A percentile compares a stretch with the other conserved stretches of the same genome.
Conservation (phyloP, 2,113 vertebrate species). For the Takifugu bimaculatus region DNA sequence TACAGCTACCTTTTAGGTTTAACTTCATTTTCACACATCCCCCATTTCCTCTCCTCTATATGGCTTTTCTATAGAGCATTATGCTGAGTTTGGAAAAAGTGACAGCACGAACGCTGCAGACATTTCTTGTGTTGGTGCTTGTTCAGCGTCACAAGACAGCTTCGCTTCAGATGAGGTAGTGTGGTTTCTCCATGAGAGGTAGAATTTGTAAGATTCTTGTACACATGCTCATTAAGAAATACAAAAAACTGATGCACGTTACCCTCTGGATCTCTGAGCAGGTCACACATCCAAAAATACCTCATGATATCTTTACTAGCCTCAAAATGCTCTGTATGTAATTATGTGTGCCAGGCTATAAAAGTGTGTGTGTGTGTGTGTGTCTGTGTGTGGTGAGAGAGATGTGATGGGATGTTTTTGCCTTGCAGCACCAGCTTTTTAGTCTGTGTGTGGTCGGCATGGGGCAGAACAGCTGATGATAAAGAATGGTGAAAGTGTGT, state of each 20-base stretch:
- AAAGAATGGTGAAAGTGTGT: conserved; percentile 25
- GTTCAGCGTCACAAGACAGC: conserved; percentile 46
- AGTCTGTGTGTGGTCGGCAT: conserved; percentile 52
- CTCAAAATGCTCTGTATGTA: conserved; percentile 14
- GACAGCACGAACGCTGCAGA: conserved; percentile 53
- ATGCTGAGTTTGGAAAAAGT: conserved; percentile 68
- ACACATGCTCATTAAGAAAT: conserved; percentile 9
- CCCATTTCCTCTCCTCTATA: conserved; percentile 8
- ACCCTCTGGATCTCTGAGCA: conserved; percentile 18
- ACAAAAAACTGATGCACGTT: conserved; percentile 16
- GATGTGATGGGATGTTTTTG: conserved; percentile 35
- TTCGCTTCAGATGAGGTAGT: conserved; percentile 13
- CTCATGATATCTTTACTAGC: not conserved
- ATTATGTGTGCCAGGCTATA: conserved; percentile 19
- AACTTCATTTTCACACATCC: conserved; percentile 1
- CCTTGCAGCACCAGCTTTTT: conserved; percentile 30
- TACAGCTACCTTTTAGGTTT: too few species aligned
- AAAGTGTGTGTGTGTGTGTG: conserved; percentile 14
- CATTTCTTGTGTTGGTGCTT: conserved; percentile 26
- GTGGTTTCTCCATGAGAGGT: not conserved
- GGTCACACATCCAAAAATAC: conserved; percentile 28
- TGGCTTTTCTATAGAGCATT: conserved; percentile 41
- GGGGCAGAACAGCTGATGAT: conserved; percentile 42
- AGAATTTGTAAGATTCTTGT: not conserved
- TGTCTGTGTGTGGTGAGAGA: conserved; percentile 5